Evolutionary conservation across 2,797 vertebrate species (phyloP), one percentile per base, ranked within the genome.

Genomic region (Onychomys leucogaster): DNA sequence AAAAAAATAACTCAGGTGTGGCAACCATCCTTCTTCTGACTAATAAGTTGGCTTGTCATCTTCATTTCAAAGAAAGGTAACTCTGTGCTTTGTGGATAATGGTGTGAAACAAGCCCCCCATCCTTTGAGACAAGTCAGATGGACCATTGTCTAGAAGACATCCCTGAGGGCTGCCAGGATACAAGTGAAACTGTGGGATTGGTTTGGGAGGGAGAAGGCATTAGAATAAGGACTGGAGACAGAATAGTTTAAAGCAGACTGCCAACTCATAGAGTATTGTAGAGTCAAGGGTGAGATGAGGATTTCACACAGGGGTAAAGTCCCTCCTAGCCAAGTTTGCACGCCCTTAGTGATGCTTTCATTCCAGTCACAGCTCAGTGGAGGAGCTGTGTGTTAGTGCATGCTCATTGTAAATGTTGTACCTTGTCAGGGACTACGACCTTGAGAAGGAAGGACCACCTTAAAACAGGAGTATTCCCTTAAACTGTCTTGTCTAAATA

Each of bases 21-120:
- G n/a, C 61, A 67, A 32, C 93, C 37, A 76, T 94, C 69, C 32
- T 94, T 82, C 55, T 90, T 91, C 25, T 84, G 55, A 80, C 89
- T 96, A 11, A 7, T 92, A 94, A 90, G 63, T 77, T 34, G 57
- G 19, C 55, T 90, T n/a, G 21, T 55, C 25, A 9, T 89, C 85
- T 95, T 89, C 46, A 52, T 93, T 94, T 89, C 27, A 49, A 81
- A 77, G 73, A 96, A 86, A 14, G 49, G 61, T 67, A 63, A 73
- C 59, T 75, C 63, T 89, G 19, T 55, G 27, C 59, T 94, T 87
- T 78, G 17, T 83, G 63, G 82, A 29, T 6, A 46, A 69, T 77
- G 63, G 34, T 49, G 29, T 55, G 75, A 83, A 93, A 78, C 65
- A 82, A 93, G 10, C 10, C 27, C 6, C 23, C 57, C 59, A 61